A percentile compares a stretch with the other conserved stretches of the same genome.
These are phyloP conservation scores for Ridgeia piscesae DNA, from an alignment of 1,140 invertebrate genomes.

Conservation along the genomic window DNA sequence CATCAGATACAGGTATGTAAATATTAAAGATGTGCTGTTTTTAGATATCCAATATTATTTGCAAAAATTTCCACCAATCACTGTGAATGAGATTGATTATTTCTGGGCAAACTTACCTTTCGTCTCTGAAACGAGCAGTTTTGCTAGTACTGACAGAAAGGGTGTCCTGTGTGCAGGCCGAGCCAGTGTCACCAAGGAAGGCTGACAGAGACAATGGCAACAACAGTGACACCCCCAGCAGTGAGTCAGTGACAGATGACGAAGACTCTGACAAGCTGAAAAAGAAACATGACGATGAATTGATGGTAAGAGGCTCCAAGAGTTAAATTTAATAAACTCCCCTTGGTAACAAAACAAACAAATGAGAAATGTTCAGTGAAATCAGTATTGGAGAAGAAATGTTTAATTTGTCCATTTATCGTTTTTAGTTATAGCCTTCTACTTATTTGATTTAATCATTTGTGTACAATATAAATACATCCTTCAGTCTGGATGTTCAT, in stretches of 20 bases:
- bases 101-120: too few relatives aligned
- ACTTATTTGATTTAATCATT: neutral
- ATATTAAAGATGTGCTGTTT: too few relatives aligned
- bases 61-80: too few relatives aligned
- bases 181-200: slow-evolving; percentile 18
- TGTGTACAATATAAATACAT: neutral
- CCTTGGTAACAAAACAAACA: too few relatives aligned
- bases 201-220: neutral
- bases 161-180: slow-evolving; percentile 13
- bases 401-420: neutral
- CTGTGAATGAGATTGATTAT: too few relatives aligned
- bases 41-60: too few relatives aligned
- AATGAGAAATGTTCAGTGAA: neutral
- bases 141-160: neutral
- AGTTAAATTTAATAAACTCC: too few relatives aligned
- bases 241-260: neutral
- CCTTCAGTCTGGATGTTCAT: neutral
- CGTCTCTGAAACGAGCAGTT: too few relatives aligned
- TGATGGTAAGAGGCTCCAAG: slow-evolving; percentile 15
- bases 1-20: neutral
- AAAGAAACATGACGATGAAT: slow-evolving; percentile 19
- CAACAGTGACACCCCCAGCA: neutral
- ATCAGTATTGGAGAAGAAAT: neutral
- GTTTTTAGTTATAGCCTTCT: neutral
- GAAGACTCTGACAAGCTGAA: slow-evolving; percentile 10